A percentile compares a stretch with the other conserved stretches of the same genome.
Evolutionary conservation across 2,888 invertebrate species (phyloP).

Genomic region (Ormyrus labotus): DNA sequence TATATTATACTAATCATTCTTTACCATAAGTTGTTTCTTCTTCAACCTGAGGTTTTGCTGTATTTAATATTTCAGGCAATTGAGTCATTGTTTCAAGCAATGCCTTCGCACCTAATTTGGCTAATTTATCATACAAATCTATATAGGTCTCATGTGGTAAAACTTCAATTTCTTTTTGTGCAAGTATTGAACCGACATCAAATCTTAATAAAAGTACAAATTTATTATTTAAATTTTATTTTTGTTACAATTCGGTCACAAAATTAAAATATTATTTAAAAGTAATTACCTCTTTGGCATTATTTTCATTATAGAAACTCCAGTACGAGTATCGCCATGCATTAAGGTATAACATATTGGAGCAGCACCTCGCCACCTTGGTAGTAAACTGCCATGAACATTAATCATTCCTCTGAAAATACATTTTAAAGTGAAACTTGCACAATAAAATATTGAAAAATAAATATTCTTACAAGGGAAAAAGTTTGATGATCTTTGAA

Average conservation of each 20-base stretch:
- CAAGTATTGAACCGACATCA: conserved; percentile 86
- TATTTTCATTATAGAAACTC: conserved; percentile 92
- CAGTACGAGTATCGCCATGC: conserved; percentile 88
- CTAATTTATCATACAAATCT: conserved; percentile 81
- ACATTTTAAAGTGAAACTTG: background rate
- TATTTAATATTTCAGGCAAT: conserved; percentile 79
- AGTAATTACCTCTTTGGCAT: conserved; percentile 80
- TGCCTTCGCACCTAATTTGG: conserved; percentile 83
- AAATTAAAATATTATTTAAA: no score
- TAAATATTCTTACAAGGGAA: conserved; percentile 84
- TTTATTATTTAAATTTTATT: no score
- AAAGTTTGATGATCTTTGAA: conserved; percentile 83
- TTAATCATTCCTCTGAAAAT: conserved; percentile 90
- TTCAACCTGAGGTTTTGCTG: conserved; percentile 80
- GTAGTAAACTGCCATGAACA: conserved; percentile 94
- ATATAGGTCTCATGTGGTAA: conserved; percentile 80
- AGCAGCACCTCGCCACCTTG: conserved; percentile 95
- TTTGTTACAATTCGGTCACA: no score
- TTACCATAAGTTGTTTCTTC: conserved; percentile 84
- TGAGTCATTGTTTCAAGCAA: conserved; percentile 80
- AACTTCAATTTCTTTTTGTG: conserved; percentile 79
- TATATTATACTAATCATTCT: conserved; percentile 15
- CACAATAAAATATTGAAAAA: background rate
- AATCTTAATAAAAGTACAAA: conserved; percentile 76
- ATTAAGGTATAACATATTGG: conserved; percentile 92